These are phyloP conservation scores for Chaenodraco wilsoni DNA, from an alignment of 2,797 vertebrate genomes.

Conservation along the genomic window DNA sequence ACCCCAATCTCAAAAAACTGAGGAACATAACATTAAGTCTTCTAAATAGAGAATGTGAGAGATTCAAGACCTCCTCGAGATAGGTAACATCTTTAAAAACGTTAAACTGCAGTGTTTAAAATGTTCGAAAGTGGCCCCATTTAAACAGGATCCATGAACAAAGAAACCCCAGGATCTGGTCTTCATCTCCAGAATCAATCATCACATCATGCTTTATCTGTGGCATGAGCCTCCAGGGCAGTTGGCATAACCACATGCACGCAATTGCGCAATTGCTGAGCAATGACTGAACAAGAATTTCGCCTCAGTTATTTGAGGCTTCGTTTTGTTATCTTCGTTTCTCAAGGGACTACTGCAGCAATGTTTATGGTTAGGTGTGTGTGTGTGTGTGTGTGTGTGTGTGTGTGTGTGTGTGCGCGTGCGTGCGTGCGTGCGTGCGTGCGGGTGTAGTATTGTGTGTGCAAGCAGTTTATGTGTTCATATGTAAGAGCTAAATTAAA, in stretches of 20 bases:
- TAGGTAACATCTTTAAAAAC: conserved; percentile 34
- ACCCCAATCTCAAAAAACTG: conserved; percentile 15
- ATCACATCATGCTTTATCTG: conserved; percentile 39
- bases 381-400: not conserved
- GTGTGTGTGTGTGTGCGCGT: not conserved
- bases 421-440: no score
- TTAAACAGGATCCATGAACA: conserved; percentile 40
- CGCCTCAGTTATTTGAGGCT: conserved; percentile 18
- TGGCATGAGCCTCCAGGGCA: conserved; percentile 39
- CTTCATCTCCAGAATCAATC: conserved; percentile 39
- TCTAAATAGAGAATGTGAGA: conserved; percentile 34
- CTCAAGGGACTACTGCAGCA: conserved; percentile 3
- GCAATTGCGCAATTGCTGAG: conserved; percentile 35
- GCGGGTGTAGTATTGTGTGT: not conserved
- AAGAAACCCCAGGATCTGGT: conserved; percentile 33
- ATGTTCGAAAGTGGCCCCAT: conserved; percentile 32
- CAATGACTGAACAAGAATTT: conserved; percentile 11
- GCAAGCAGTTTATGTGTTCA: not conserved
- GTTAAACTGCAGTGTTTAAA: conserved; percentile 24
- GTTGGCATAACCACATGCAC: conserved; percentile 31
- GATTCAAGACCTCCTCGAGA: conserved; percentile 15
- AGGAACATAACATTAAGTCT: conserved; percentile 19
- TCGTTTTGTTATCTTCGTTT: conserved; percentile 34
- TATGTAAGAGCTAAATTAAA: conserved; percentile 24
- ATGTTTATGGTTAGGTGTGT: no score